Evolutionary conservation across 2,888 invertebrate genomes (phyloP), one percentile per base, ranked within the genome.

Genomic region (Caenorhabditis becei): DNA sequence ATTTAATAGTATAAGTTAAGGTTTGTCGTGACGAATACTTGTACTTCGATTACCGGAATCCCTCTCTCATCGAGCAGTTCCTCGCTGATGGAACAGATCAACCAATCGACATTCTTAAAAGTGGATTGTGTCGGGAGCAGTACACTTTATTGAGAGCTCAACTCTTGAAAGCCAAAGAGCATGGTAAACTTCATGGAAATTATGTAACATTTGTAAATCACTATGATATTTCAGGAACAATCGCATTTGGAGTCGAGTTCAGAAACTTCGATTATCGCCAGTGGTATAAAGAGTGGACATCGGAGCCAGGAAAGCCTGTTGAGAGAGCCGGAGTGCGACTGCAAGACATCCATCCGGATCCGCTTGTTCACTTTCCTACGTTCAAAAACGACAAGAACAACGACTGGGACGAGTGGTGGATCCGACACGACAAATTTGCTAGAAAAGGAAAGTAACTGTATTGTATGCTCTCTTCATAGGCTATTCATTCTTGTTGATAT

Each of bases 41-140:
- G 24, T 90, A 89, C 81, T 90, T 90, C 80, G 89, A 90, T 77
- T 91, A 87, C 66, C 82, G 90, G 74, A 90, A 90, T 74, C 90
- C 90, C n/a, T 59, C 79, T 8, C 77, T 90, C 44, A 87, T 90
- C 26, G 84, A 89, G 61, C 86, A 86, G 63, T 84, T 86, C 61
- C 51, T 86, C n/a, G 80, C 82, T 10, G 82, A 87, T 37, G 90
- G 90, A 58, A 90, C 90, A 0, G 87, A 89, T 67, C 84, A 88
- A 62, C 90, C 89, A 11, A 84, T 90, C 62, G 86, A 86, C 16
- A 81, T 90, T 49, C 79, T 90, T 26, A 88, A 87, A 61, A 83
- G 88, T 37, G 90, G 90, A 3, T 79, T 90, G 11, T 90, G 90
- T 44, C 77, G 87, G 2, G 90, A 90, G 67, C 90, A 90, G 67